Base-by-base conservation (phyloP, 1,140 invertebrate species). In the Drosophila jambulina region DNA sequence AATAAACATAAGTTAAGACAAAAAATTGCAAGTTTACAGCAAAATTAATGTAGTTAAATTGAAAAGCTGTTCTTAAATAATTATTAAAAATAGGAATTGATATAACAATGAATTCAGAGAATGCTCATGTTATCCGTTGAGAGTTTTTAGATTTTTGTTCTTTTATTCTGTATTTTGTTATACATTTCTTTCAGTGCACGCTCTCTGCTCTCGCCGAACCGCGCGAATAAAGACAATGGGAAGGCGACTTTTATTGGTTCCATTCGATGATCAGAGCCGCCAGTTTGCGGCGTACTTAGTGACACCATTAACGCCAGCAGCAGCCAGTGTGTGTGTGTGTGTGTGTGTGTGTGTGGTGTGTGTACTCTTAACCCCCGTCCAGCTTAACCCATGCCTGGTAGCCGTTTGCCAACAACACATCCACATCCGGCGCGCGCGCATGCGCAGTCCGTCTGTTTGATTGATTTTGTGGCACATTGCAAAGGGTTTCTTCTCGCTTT, bases 201-300 rank as follows among this genome's bases (percentile, higher is more conserved):
- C 19, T 6, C 19, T 21, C 10, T 21, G 2, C 19, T 21, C 10
- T 21, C 10, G 42, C 32, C 72, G 68, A 78, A 62, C 70, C 83
- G 85, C 85, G 85, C 84, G 71, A 87, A 88, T 83, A 84, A 88
- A 90, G 85, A 88, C 85, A 88, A 88, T 88, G 85, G 68, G 36
- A 90, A 90, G 78, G 75, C 85, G 69, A 80, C 81, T 92, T 88
- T 91, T 92, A 92, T 92, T 92, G 86, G 91, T 92, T 92, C 91
- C 91, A 92, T 92, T 92, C 91, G 91, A 92, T 92, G 91, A 92
- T 92, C 84, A 91, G 63, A 67, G 61, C 45, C 69, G 75, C 70
- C 84, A 64, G 80, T 90, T 56, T 88, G 84, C 65, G 85, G 85
- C 71, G 81, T 90, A 88, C 85, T 88, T 88, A 88, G 85, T 91